Conservation (phyloP, 1,140 invertebrate genomes). For the Cherax quadricarinatus region DNA sequence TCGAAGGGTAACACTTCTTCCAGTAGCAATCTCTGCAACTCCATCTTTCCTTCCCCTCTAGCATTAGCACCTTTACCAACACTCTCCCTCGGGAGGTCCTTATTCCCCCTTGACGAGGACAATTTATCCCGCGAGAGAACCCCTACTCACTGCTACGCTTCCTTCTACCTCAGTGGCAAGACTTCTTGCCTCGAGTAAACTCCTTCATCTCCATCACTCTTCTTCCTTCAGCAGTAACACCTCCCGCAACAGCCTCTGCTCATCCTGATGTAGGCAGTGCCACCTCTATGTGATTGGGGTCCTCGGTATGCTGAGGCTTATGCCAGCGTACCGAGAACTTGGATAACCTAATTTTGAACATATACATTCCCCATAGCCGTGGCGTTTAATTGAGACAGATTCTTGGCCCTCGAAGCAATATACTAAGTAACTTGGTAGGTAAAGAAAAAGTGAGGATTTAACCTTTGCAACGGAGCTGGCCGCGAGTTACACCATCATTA, state of each 20-base stretch:
- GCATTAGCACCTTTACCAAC: not conserved
- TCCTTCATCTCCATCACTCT: not conserved
- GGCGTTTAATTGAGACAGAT: constrained; percentile 64
- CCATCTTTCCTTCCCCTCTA: not conserved
- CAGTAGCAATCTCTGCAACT: not conserved
- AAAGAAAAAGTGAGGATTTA: constrained; percentile 65
- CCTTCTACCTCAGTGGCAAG: not conserved
- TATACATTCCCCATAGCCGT: constrained; percentile 15
- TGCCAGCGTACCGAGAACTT: no score
- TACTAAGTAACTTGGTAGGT: constrained; percentile 53
- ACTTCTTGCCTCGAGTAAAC: not conserved
- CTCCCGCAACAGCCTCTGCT: not conserved
- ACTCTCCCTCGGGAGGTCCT: not conserved
- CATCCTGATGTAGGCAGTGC: not conserved
- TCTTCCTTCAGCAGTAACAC: constrained; percentile 11
- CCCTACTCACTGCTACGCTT: not conserved
- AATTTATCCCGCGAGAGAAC: not conserved
- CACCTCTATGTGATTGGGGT: not conserved
- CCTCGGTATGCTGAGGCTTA: not conserved
- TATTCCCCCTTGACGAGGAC: not conserved
- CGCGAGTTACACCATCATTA: constrained; percentile 66
- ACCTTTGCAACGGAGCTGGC: constrained; percentile 63
- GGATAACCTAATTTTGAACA: constrained; percentile 14
- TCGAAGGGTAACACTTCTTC: not conserved
- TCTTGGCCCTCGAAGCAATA: constrained; percentile 38